Base-by-base conservation (phyloP, 2,113 vertebrate species). In the Raphicerus campestris region DNA sequence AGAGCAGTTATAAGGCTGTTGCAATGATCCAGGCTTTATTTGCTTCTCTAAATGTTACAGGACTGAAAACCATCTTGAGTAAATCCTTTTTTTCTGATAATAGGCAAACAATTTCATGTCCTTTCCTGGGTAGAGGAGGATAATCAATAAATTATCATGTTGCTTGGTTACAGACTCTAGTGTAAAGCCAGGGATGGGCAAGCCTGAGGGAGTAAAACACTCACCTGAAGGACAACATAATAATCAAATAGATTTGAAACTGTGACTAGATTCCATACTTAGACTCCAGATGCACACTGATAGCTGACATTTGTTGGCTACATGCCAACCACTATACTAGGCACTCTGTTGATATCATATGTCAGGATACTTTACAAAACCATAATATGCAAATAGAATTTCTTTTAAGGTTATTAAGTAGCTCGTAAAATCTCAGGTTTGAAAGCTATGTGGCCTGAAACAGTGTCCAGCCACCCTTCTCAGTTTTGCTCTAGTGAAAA, bases 41-140 rank as follows among this genome's bases (percentile, higher is more conserved):
- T 55, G 58, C 51, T 94, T 96, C 28, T 82, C 26, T 82, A 93
- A 95, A 90, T 93, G 81, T 93, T 56, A 84, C 1, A 51, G 82
- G 56, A 63, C 60, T 87, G 61, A 94, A 96, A 96, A 86, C 2
- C 55, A 92, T 81, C 28, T 60, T 82, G 84, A 8, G 35, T 85
- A 89, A 94, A 92, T 86, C 85, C 17, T 60, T 42, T 22, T 86
- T 94, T 85, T 70, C 60, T 73, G 75, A 51, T 60, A 87, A 81
- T 49, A 93, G 73, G 26, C 66, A 86, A 85, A 94, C 86, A 42
- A 80, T 45, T 96, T 97, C 47, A 42, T 87, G 20, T 89, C 70
- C 32, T 92, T 85, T 89, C 56, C 55, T 92, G 55, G 39, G 28
- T 80, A 92, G 60, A 73, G 30, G 70, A 92, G 42, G 51, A 80